Conservation (phyloP, 2,797 vertebrate species). For the Thamnophis elegans region DNA sequence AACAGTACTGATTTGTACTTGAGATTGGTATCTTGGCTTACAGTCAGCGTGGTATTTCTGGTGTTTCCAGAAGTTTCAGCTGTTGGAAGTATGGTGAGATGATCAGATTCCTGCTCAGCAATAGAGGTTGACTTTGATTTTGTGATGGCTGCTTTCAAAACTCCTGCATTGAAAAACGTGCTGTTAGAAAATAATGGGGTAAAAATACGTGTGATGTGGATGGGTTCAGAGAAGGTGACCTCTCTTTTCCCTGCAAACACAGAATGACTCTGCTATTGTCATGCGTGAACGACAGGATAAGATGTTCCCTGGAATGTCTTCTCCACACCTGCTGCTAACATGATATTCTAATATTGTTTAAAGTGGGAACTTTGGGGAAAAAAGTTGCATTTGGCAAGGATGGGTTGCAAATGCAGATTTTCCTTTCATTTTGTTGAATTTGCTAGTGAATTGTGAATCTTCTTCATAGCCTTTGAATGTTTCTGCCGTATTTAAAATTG, state of each 20-base stretch:
- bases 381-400: conserved; percentile 33
- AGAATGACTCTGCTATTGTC: not conserved
- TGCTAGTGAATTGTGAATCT: not conserved
- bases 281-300: conserved; percentile 35
- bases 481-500: not conserved
- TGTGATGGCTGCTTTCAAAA: conserved; percentile 33
- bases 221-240: not conserved
- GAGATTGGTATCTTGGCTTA: conserved; percentile 5
- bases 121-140: conserved; percentile 34
- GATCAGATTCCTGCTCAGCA: conserved; percentile 4
- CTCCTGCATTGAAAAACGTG: conserved; percentile 12
- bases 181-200: not conserved
- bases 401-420: conserved; percentile 13
- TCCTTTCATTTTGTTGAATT: not conserved
- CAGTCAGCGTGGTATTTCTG: conserved; percentile 31
- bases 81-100: conserved; percentile 19
- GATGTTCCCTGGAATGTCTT: conserved; percentile 22
- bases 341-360: conserved; percentile 14
- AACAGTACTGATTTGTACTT: not conserved
- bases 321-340: not conserved
- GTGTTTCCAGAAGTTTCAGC: conserved; percentile 22
- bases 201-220: not conserved
- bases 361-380: conserved; percentile 40
- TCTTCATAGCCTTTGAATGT: not conserved
- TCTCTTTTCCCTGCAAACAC: not conserved